A percentile compares a stretch with the other conserved stretches of the same genome.
Conservation (phyloP, 37 sponge, comb jelly and placozoan species). For the Agelas oroides region DNA sequence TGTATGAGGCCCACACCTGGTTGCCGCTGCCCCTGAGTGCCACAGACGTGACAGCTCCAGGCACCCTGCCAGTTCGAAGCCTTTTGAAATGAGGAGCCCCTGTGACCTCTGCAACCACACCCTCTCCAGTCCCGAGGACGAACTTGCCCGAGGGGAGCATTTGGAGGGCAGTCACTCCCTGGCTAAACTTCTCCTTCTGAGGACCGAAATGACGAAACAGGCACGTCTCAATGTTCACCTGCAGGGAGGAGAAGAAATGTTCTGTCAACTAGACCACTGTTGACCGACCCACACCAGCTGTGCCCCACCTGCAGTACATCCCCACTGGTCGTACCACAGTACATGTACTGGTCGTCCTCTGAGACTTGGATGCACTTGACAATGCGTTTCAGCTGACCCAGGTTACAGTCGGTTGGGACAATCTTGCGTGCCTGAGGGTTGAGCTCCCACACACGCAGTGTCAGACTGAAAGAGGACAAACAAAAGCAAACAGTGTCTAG, state of each 20-base stretch:
- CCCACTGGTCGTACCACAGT: slow-evolving; percentile 96
- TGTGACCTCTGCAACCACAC: slow-evolving; percentile 76
- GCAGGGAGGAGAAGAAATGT: background rate
- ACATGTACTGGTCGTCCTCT: slow-evolving; percentile 82
- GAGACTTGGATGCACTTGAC: slow-evolving; percentile 88
- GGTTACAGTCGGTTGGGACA: slow-evolving; percentile 89
- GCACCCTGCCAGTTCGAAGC: slow-evolving; percentile 25
- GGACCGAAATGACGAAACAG: slow-evolving; percentile 91
- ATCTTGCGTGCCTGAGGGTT: slow-evolving; percentile 87
- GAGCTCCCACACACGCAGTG: slow-evolving; percentile 95
- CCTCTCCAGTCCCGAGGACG: slow-evolving; percentile 90
- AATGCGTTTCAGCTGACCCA: slow-evolving; percentile 93
- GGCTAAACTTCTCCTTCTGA: slow-evolving; percentile 90
- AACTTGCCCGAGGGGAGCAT: slow-evolving; percentile 70
- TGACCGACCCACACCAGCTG: background rate
- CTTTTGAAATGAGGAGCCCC: slow-evolving; percentile 47
- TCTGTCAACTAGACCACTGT: no score
- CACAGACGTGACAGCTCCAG: slow-evolving; percentile 83
- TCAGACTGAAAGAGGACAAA: slow-evolving; percentile 76
- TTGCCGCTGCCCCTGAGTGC: slow-evolving; percentile 84
- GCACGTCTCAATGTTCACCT: slow-evolving; percentile 87
- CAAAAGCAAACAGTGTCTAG: no score
- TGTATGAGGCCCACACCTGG: slow-evolving; percentile 69
- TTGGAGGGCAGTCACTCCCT: slow-evolving; percentile 62
- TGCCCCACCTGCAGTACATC: slow-evolving; percentile 83